A percentile compares a stretch with the other conserved stretches of the same genome.
phyloP scores from a whole-genome alignment of 2,113 vertebrate species.

The Neopipo cinnamomea region DNA sequence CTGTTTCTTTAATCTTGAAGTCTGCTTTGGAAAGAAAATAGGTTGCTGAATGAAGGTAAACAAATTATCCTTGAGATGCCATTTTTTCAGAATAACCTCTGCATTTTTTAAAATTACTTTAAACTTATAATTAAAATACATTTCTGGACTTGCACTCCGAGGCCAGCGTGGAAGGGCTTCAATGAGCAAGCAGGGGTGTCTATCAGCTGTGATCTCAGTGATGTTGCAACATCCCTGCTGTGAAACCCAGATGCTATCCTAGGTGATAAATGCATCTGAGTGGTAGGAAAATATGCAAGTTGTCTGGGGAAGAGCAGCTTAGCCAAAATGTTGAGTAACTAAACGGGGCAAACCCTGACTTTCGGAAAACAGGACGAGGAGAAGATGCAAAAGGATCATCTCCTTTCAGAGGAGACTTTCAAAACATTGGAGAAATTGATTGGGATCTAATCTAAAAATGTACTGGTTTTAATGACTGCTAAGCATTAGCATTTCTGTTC shows the following conservation, averaged over 20 bases:
- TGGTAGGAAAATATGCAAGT: background rate
- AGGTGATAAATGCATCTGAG: background rate
- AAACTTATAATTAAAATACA: background rate
- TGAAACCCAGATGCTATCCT: background rate
- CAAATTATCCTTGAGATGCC: background rate
- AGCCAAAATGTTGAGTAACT: background rate
- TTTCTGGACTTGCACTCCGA: background rate
- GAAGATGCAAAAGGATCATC: background rate
- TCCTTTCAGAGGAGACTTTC: background rate
- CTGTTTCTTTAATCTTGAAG: background rate
- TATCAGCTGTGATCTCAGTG: background rate
- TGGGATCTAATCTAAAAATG: constrained; percentile 5
- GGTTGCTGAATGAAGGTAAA: background rate
- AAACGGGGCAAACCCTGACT: background rate
- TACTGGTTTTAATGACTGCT: constrained; percentile 25
- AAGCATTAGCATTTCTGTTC: background rate
- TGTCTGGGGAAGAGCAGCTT: background rate
- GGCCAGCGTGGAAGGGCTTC: background rate
- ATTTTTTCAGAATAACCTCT: background rate
- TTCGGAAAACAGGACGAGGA: background rate
- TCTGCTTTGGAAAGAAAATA: background rate
- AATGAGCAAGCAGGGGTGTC: background rate
- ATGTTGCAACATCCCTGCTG: background rate
- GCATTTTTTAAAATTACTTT: background rate
- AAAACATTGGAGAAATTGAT: background rate